phyloP scores from a whole-genome alignment of 2,797 vertebrate genomes.

The Hoplostethus atlanticus region DNA sequence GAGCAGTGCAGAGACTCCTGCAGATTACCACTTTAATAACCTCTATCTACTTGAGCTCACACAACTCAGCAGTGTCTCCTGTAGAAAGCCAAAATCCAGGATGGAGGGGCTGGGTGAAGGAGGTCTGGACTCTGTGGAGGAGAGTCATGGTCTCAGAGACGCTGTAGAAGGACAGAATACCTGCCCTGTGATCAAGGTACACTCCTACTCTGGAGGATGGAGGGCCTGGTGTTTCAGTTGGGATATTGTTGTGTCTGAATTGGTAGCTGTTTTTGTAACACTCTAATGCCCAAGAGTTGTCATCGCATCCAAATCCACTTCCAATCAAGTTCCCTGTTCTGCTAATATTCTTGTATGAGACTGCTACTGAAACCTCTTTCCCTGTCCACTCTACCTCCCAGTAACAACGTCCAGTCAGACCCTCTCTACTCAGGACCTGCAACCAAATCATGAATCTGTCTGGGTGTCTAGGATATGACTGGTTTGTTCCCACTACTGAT shows the following conservation, averaged over 20 bases:
- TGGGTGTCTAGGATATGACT: neutral
- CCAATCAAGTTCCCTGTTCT: neutral
- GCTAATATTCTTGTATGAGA: conserved; percentile 11
- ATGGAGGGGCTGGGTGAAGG: conserved; percentile 5
- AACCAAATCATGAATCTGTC: fast-evolving
- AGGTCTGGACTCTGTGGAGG: conserved; percentile 31
- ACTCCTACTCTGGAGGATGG: neutral
- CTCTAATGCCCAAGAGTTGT: conserved; percentile 12
- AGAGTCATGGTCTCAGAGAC: neutral
- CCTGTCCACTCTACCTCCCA: neutral
- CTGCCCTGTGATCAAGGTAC: conserved; percentile 25
- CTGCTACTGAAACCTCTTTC: neutral
- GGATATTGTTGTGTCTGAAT: neutral
- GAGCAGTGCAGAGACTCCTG: too few species aligned
- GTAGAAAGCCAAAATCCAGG: neutral
- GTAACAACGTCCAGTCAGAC: neutral
- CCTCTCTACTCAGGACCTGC: conserved; percentile 38
- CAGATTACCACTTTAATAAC: too few species aligned
- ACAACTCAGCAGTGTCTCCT: neutral
- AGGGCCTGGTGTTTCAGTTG: neutral
- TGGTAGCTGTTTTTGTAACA: fast-evolving
- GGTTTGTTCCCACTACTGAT: fast-evolving
- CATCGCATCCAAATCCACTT: conserved; percentile 5
- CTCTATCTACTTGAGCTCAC: conserved; percentile 3
- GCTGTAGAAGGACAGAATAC: conserved; percentile 16